Percentiles rank a stretch among this genome's conserved stretches.
Evolutionary conservation across 2,113 vertebrate species (phyloP).

Genomic region (Lanius collurio): DNA sequence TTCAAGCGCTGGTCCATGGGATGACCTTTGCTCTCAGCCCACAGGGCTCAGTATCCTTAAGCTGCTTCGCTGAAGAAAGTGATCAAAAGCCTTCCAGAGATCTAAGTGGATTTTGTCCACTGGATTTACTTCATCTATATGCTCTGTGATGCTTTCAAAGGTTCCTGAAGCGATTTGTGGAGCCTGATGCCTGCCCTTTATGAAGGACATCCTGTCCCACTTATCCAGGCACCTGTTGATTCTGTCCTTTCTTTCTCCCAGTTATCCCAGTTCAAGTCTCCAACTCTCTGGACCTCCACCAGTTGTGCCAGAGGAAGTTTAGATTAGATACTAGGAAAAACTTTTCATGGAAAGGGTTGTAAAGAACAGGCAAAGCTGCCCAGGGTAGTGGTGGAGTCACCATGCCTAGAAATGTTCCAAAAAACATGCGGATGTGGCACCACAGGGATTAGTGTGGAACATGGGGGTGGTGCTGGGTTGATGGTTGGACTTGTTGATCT

Average conservation of each 20-base stretch:
- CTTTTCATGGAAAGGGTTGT: background rate
- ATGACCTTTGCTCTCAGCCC: background rate
- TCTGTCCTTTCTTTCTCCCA: background rate
- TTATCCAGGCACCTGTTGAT: background rate
- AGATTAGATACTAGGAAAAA: background rate
- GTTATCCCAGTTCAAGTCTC: background rate
- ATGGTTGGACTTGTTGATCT: background rate
- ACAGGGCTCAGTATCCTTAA: background rate
- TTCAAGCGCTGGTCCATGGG: background rate
- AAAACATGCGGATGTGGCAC: fast-evolving
- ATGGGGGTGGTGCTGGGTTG: background rate
- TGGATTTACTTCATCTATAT: background rate
- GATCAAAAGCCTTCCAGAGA: background rate
- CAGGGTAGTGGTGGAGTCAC: background rate
- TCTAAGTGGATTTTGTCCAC: background rate
- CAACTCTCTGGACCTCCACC: background rate
- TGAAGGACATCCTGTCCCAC: background rate
- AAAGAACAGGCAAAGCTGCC: background rate
- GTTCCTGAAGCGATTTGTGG: background rate
- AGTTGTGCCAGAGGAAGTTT: background rate
- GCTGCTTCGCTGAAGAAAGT: background rate
- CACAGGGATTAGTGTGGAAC: background rate
- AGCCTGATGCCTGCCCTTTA: background rate
- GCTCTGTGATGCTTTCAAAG: background rate
- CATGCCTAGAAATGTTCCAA: background rate